Evolutionary conservation across 2,888 invertebrate species (phyloP).

Genomic region (Lasioglossum zephyrum): DNA sequence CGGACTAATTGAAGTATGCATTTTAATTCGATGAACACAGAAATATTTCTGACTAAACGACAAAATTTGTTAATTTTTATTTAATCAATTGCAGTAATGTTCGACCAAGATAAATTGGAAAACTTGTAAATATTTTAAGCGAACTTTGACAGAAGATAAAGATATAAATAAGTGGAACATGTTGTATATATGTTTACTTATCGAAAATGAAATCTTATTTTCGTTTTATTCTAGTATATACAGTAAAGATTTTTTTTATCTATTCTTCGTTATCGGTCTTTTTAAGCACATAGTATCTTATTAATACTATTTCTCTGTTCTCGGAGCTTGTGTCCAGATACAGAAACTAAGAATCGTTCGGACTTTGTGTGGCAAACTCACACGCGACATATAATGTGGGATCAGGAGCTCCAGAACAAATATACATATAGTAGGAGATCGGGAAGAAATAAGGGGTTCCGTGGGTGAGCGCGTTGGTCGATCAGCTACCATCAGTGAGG

Average conservation of each 20-base stretch:
- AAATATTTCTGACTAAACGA: neutral
- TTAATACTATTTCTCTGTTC: neutral
- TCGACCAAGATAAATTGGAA: neutral
- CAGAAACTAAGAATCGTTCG: neutral
- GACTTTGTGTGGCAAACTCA: neutral
- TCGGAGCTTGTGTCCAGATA: neutral
- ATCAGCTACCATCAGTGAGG: too few relatives aligned
- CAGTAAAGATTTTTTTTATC: neutral
- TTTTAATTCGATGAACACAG: neutral
- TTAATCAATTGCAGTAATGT: neutral
- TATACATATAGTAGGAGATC: too few relatives aligned
- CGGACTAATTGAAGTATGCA: neutral
- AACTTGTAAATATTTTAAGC: neutral
- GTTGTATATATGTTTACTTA: neutral
- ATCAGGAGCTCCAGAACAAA: too few relatives aligned
- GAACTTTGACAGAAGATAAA: neutral
- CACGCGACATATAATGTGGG: neutral
- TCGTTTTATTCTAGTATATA: neutral
- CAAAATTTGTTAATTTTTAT: neutral
- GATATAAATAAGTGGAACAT: neutral
- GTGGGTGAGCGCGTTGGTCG: too few relatives aligned
- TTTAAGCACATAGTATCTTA: neutral
- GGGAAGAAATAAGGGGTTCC: too few relatives aligned
- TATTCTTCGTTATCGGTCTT: neutral
- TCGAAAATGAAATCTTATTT: constrained; percentile 1